A percentile compares a stretch with the other conserved stretches of the same genome.
Evolutionary conservation across 2,797 vertebrate species (phyloP).

Genomic region (Lepilemur septentrionalis): DNA sequence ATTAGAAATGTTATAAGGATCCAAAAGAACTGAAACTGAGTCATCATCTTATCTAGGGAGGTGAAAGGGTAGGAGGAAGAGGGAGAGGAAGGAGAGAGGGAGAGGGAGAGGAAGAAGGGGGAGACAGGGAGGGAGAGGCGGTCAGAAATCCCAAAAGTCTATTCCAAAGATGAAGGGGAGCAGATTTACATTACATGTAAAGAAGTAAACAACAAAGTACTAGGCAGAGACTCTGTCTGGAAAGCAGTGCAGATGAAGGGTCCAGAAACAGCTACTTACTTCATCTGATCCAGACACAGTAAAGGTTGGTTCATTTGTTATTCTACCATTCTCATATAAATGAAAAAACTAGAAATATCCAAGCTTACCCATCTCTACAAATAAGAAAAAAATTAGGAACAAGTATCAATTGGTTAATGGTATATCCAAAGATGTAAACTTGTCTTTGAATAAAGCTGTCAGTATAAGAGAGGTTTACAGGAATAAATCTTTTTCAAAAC

Average conservation of each 20-base stretch:
- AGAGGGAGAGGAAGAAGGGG: too few relatives aligned
- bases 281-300: background rate
- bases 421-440: background rate
- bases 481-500: constrained; percentile 30
- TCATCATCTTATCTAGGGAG: background rate
- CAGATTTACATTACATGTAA: background rate
- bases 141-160: background rate
- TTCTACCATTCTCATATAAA: background rate
- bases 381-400: background rate
- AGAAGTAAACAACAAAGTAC: background rate
- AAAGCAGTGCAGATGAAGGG: background rate
- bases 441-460: background rate
- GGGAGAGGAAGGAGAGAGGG: background rate
- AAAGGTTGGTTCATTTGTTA: background rate
- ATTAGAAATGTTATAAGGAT: background rate
- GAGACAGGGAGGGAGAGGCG: too few relatives aligned
- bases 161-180: background rate
- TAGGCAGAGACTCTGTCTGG: background rate
- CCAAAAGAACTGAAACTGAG: constrained; percentile 3
- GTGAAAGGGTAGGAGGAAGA: background rate
- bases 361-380: background rate
- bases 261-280: background rate
- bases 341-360: constrained; percentile 26
- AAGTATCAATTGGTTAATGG: constrained; percentile 4
- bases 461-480: background rate